These are phyloP conservation scores for Scyliorhinus canicula DNA, from an alignment of 2,797 vertebrate species.

Conservation along the genomic window DNA sequence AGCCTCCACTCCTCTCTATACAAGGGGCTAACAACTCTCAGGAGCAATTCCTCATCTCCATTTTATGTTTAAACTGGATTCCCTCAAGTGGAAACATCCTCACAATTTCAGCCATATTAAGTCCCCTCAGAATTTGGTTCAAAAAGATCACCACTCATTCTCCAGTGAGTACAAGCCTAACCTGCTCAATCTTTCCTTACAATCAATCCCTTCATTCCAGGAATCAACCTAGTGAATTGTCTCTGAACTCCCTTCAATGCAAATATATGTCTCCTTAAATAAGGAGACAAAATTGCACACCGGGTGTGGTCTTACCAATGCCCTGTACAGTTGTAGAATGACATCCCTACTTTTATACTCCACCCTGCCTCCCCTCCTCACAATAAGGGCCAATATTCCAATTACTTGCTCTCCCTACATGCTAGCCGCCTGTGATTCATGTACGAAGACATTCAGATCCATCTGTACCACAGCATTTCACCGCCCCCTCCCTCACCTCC, in stretches of 20 bases:
- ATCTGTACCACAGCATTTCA: not conserved
- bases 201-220: not conserved
- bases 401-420: not conserved
- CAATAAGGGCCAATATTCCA: not conserved
- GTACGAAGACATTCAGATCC: not conserved
- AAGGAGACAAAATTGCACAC: not conserved
- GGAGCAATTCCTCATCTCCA: not conserved
- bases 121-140: too few species aligned
- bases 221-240: not conserved
- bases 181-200: too few species aligned
- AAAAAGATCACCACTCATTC: not conserved
- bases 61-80: not conserved
- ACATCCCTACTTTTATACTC: too few species aligned
- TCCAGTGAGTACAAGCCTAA: not conserved
- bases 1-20: not conserved
- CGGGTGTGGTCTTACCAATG: not conserved
- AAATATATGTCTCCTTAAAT: not conserved
- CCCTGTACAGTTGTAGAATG: not conserved
- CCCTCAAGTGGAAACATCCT: not conserved
- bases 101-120: not conserved
- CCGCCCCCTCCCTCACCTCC: too few species aligned
- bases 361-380: too few species aligned
- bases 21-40: not conserved
- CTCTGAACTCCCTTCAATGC: not conserved
- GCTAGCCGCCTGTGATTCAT: not conserved